Percentiles rank a stretch among this genome's conserved stretches.
These are phyloP conservation scores for Bicyclus anynana DNA, from an alignment of 1,140 invertebrate species.

Conservation along the genomic window DNA sequence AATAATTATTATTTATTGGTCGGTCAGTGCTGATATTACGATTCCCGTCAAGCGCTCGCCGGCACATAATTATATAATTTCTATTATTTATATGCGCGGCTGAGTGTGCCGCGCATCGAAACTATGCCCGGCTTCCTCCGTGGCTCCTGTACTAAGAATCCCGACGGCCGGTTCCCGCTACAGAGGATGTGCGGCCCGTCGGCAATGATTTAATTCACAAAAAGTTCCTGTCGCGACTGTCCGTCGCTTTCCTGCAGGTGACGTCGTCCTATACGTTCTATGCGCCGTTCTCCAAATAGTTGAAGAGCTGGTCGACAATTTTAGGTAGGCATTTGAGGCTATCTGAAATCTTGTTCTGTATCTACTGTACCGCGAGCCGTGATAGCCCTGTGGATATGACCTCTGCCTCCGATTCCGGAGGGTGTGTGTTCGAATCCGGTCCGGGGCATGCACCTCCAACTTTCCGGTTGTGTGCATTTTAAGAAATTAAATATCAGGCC, in stretches of 20 bases:
- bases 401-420: too few relatives aligned
- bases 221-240: conserved; percentile 57
- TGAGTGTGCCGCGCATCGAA: conserved; percentile 50
- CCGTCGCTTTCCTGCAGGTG: conserved; percentile 52
- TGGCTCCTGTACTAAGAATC: conserved; percentile 56
- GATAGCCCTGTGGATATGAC: too few relatives aligned
- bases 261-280: conserved; percentile 44
- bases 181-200: conserved; percentile 58
- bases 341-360: too few relatives aligned
- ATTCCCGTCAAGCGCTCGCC: conserved; percentile 56
- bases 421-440: too few relatives aligned
- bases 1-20: conserved; percentile 53
- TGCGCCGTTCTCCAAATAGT: too few relatives aligned
- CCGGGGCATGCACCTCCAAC: too few relatives aligned
- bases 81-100: conserved; percentile 73
- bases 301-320: too few relatives aligned
- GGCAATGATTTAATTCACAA: conserved; percentile 60
- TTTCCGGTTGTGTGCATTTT: too few relatives aligned
- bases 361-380: too few relatives aligned
- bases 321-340: too few relatives aligned
- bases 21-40: conserved; percentile 45
- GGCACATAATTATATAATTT: conserved; percentile 73
- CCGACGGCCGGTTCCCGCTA: conserved; percentile 52
- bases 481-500: too few relatives aligned
- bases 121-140: conserved; percentile 62